Evolutionary conservation across 53 echinoderm and acorn worm genomes (phyloP), one percentile per base, ranked within the genome.

Genomic region (Astropecten irregularis): DNA sequence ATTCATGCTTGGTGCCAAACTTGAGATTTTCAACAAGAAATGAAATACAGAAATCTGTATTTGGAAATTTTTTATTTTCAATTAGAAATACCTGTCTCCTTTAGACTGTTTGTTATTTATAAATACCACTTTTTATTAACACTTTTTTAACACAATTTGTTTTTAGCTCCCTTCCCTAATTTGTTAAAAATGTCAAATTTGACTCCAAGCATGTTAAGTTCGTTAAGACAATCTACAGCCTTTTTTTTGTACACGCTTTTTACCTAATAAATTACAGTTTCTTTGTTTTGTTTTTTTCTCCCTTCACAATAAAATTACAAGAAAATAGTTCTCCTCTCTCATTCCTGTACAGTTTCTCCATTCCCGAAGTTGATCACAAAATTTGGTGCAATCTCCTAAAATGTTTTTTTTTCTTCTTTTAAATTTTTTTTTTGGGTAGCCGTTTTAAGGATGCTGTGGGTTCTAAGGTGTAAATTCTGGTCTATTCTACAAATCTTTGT

Each of bases 241-340:
- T 68, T 23, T 19, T 42, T 19, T 46, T 64, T 32, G 9, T 49
- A 22, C 15, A 71, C 25, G 68, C 68, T 26, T 56, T 40, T 20
- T 31, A 46, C 49, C 49, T 30, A 61, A 61, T 79, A 62, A 29
- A 79, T 62, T 47, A 74, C 50, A 50, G 56, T 74, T n/a, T n/a
- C n/a, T n/a, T n/a, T n/a, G n/a, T n/a, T n/a, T n/a, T n/a, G n/a
- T n/a, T n/a, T n/a, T n/a, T 39, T 74, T 35, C 42, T 64, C 21
- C 66, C 0, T 35, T 74, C 54, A 62, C 79, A 79, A 79, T 79
- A 79, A 59, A 40, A 79, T 60, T 61, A 79, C 79, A 60, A 79
- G 62, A 79, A 79, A 79, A 79, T 79, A 79, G 79, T 60, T 79
- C 13, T 19, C n/a, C 46, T 49, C 22, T 79, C 50, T 76, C 76